Evolutionary conservation across 2,797 vertebrate species (phyloP).

Genomic region (Tolypeutes matacus): DNA sequence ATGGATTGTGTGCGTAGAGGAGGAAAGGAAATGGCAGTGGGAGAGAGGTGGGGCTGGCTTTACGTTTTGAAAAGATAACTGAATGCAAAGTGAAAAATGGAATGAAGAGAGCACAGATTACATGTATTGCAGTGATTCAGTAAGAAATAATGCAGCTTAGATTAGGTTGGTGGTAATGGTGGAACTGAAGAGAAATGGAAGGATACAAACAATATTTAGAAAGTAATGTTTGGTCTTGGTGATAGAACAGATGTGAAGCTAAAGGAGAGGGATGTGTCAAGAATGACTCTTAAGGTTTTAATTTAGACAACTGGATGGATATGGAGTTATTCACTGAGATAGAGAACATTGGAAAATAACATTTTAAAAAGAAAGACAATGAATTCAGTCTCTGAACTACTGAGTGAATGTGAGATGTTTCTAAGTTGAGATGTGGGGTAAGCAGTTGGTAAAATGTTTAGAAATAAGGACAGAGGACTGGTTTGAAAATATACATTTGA

Average conservation of each 20-base stretch:
- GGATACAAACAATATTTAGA: not conserved
- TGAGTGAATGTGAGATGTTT: not conserved
- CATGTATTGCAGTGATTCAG: not conserved
- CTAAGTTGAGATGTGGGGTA: not conserved
- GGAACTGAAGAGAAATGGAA: not conserved
- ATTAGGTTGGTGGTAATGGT: not conserved
- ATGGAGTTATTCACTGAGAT: not conserved
- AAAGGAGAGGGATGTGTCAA: not conserved
- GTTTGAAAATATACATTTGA: not conserved
- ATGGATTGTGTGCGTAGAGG: not conserved
- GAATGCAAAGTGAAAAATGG: not conserved
- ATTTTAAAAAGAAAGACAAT: slow-evolving; percentile 2
- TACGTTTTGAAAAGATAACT: not conserved
- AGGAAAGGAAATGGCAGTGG: not conserved
- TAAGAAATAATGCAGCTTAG: not conserved
- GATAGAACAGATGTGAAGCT: not conserved
- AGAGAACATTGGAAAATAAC: not conserved
- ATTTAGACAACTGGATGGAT: not conserved
- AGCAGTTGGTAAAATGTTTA: not conserved
- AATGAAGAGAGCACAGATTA: not conserved
- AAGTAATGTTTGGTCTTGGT: not conserved
- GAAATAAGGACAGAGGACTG: not conserved
- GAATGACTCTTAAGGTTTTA: not conserved
- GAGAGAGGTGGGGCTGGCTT: not conserved
- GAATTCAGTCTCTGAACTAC: not conserved